Base-by-base conservation (phyloP, 2,888 invertebrate genomes). In the Odontocerum albicorne region DNA sequence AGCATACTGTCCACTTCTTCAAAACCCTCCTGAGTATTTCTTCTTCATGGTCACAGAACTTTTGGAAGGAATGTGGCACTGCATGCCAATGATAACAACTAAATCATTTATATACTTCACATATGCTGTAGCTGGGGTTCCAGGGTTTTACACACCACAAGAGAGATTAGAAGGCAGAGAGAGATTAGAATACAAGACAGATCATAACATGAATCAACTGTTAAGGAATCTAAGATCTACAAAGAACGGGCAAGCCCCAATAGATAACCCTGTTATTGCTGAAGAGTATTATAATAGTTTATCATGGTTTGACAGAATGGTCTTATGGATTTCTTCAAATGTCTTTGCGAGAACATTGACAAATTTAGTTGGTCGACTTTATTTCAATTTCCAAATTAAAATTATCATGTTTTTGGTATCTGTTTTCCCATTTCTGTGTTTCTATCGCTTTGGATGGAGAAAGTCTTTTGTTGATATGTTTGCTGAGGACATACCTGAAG, bases 401-500 rank as follows among this genome's bases (percentile, higher is more conserved):
- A 64, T 84, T 1, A 74, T 80, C 15, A 66, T 88, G 13, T 78
- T 81, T 60, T 66, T 89, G 0, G 83, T 86, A 68, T 81, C 81
- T 62, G 79, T 84, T 49, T 84, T 83, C 64, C 90, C 91, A 0
- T 84, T 84, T 62, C 64, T 89, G 36, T 87, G 87, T 0, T 84
- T 85, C 68, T 80, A 80, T 64, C 76, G 72, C 32, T 88, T 81
- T 65, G 89, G 89, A 3, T 66, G 79, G 2, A 75, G 74, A 57
- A 68, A 79, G n/a, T 81, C 87, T 0, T 72, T 81, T 44, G 82
- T 87, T 0, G 74, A 83, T 46, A 81, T 86, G 2, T 82, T 81
- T 36, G 65, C 60, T 1, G 77, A 78, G 27, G 72, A 72, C 12
- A 72, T 73, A 0, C 62, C 58, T 0, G 74, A 75, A 50, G 67